Percentiles rank a stretch among this genome's conserved stretches.
These are phyloP conservation scores for Aselliscus stoliczkanus DNA, from an alignment of 2,797 vertebrate genomes.

Conservation along the genomic window DNA sequence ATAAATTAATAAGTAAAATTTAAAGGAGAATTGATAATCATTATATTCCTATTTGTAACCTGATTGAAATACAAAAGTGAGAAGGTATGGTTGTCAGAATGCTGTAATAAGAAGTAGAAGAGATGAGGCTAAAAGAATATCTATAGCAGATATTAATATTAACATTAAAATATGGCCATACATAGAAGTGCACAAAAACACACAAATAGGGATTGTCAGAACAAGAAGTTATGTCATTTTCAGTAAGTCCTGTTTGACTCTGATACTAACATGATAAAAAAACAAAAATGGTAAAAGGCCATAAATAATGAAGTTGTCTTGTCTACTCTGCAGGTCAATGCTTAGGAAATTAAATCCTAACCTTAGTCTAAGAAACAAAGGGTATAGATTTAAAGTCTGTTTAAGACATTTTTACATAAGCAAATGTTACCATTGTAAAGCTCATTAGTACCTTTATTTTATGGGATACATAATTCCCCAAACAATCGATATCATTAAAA, in stretches of 20 bases:
- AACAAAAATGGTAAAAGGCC: neutral
- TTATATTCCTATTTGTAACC: neutral
- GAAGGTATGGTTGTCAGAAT: neutral
- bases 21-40: neutral
- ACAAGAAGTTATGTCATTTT: neutral
- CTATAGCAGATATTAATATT: neutral
- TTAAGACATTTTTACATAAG: neutral
- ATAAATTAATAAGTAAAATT: neutral
- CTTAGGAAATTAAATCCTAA: conserved; percentile 19
- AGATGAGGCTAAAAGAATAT: neutral
- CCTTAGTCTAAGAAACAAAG: neutral
- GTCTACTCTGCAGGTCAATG: neutral
- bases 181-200: neutral
- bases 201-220: neutral
- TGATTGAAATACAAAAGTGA: neutral
- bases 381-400: neutral
- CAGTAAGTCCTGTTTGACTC: neutral
- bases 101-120: neutral
- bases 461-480: neutral
- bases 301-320: neutral
- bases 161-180: neutral
- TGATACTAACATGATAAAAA: neutral
- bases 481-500: neutral
- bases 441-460: neutral
- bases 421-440: neutral